phyloP scores from a whole-genome alignment of 1,140 invertebrate genomes.

The Scaptomyza graminum region DNA sequence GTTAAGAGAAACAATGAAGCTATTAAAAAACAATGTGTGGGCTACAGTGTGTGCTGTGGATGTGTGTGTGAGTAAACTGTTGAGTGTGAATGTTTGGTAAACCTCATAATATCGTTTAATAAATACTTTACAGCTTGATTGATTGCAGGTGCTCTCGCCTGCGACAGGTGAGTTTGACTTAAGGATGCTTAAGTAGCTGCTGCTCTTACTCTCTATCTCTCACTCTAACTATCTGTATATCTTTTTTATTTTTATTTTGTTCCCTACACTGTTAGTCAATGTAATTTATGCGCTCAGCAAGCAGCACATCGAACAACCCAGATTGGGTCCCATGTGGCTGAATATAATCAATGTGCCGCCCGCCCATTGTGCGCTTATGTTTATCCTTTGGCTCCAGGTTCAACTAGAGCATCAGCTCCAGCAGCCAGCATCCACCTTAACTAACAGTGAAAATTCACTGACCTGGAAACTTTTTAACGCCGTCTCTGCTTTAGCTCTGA shows the following conservation, averaged over 20 bases:
- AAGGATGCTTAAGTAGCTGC: constrained; percentile 55
- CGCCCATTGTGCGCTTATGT: constrained; percentile 52
- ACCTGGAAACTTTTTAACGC: constrained; percentile 66
- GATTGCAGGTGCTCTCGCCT: constrained; percentile 55
- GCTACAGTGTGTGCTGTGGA: background rate
- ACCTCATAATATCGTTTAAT: constrained; percentile 80
- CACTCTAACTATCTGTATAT: constrained; percentile 1
- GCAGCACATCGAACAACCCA: constrained; percentile 44
- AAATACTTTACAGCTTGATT: constrained; percentile 81
- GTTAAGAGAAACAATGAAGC: constrained; percentile 79
- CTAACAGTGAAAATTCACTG: constrained; percentile 56
- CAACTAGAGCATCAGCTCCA: constrained; percentile 5
- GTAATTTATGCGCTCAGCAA: constrained; percentile 70
- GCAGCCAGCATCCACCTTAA: constrained; percentile 13
- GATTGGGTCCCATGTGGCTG: constrained; percentile 78
- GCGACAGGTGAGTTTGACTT: constrained; percentile 67
- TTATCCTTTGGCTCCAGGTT: constrained; percentile 27
- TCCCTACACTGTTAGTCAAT: constrained; percentile 23
- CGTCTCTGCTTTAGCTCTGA: constrained; percentile 22
- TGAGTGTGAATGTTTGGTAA: constrained; percentile 39
- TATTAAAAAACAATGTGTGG: constrained; percentile 68
- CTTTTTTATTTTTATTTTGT: background rate
- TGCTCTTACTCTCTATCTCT: constrained; percentile 14
- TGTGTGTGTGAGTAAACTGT: background rate
- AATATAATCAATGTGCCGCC: constrained; percentile 74